Base-by-base conservation (phyloP, 2,888 invertebrate species). In the Microplitis manilae region DNA sequence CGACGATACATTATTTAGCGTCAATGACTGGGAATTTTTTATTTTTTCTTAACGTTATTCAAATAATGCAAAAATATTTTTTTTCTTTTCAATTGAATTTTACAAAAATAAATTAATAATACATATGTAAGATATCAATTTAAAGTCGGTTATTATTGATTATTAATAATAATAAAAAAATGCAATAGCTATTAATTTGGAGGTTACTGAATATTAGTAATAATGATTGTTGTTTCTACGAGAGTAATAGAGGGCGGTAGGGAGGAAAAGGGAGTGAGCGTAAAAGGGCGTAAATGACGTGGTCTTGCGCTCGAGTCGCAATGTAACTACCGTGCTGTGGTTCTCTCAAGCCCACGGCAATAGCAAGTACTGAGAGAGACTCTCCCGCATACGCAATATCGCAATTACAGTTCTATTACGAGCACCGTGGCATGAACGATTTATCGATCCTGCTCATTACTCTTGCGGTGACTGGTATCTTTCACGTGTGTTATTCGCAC, bases 321-420 rank as follows among this genome's bases (percentile, higher is more conserved):
- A 67, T 75, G 77, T 71, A 76, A 79, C 71, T 69, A 70, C 68
- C 38, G 75, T 73, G 62, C 59, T 39, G 68, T 60, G 70, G 60
- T 30, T 30, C 71, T 62, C 71, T 39, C 67, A 62, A 30, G 72
- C 76, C 76, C 72, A 61, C 39, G 71, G 72, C 76, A 60, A 72
- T 40, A 41, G 60, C 68, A 59, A 17, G 76, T 69, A 76, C 65
- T 61, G 67, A 40, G 72, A 72, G 76, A 73, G 64, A 67, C 76
- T 72, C 76, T 76, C 76, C 76, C 68, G 72, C 72, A 73, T 69
- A 77, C 73, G 76, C 75, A 80, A 77, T 75, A 77, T 78, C 70
- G 78, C 78, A 78, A 78, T 80, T 80, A 80, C 77, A 80, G 74
- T 70, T 78, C 77, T 70, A 80, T 80, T 78, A 80, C 79, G 76